phyloP scores from a whole-genome alignment of 2,113 vertebrate species.

The Chionomys nivalis region DNA sequence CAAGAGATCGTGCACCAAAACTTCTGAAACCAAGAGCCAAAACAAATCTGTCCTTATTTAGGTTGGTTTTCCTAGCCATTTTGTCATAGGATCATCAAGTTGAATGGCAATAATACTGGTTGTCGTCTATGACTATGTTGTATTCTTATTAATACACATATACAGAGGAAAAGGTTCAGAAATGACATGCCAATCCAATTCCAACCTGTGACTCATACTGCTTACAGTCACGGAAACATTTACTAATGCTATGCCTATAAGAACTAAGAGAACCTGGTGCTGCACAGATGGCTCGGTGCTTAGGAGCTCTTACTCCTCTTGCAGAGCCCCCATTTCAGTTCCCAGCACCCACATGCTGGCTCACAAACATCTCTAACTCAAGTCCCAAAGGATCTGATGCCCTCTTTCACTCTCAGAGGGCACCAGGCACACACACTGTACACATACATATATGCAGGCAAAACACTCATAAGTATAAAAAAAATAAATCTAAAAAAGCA shows the following conservation, averaged over 20 bases:
- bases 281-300: background rate
- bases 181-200: constrained; percentile 10
- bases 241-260: background rate
- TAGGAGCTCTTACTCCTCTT: background rate
- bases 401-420: background rate
- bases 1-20: background rate
- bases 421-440: background rate
- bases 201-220: background rate
- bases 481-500: background rate
- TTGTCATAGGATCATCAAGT: background rate
- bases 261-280: background rate
- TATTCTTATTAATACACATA: constrained; percentile 15
- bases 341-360: background rate
- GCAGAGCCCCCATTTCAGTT: background rate
- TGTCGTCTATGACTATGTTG: background rate
- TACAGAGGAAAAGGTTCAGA: constrained; percentile 18
- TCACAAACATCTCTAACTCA: background rate
- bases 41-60: too few species aligned
- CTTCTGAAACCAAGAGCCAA: background rate
- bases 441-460: background rate
- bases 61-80: background rate
- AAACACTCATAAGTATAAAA: background rate
- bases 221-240: constrained; percentile 40
- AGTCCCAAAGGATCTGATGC: background rate
- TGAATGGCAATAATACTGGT: background rate